A percentile compares a stretch with the other conserved stretches of the same genome.
Evolutionary conservation across 2,797 vertebrate genomes (phyloP).

Genomic region (Karalla daura): DNA sequence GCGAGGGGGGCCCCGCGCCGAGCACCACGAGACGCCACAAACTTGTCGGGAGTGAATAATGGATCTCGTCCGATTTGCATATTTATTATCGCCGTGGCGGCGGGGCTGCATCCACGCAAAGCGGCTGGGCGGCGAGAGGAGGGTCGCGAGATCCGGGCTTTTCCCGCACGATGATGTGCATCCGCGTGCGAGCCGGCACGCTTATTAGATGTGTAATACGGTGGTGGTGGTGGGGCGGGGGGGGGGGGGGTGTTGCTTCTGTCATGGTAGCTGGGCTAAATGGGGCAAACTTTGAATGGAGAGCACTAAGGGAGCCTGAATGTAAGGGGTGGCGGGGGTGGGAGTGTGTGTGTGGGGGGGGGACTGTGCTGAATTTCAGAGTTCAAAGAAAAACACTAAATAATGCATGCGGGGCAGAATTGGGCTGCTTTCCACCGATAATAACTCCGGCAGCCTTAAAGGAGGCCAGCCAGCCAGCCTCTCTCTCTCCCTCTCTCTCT

Average conservation of each 20-base stretch:
- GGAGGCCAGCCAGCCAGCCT: slow-evolving; percentile 75
- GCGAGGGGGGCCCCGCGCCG: too few relatives aligned
- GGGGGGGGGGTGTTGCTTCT: slow-evolving; percentile 43
- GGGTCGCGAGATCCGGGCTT: too few relatives aligned
- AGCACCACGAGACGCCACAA: slow-evolving; percentile 21
- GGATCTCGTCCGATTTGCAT: too few relatives aligned
- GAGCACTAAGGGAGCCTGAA: slow-evolving; percentile 74
- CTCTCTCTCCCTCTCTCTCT: too few relatives aligned
- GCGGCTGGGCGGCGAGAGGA: too few relatives aligned
- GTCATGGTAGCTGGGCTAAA: slow-evolving; percentile 74
- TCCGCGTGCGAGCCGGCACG: slow-evolving; percentile 57
- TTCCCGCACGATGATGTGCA: too few relatives aligned
- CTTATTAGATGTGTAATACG: slow-evolving; percentile 68
- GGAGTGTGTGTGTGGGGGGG: too few relatives aligned
- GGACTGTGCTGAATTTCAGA: slow-evolving; percentile 78
- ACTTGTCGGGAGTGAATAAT: slow-evolving; percentile 28
- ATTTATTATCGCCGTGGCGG: too few relatives aligned
- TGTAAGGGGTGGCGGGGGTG: too few relatives aligned
- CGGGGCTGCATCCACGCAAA: too few relatives aligned
- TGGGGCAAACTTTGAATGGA: slow-evolving; percentile 81
- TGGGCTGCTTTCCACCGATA: slow-evolving; percentile 83
- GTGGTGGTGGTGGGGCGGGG: too few relatives aligned
- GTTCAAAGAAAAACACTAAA: slow-evolving; percentile 87
- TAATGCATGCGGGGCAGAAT: slow-evolving; percentile 85
- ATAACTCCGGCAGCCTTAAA: slow-evolving; percentile 82